Evolutionary conservation across 2,113 vertebrate species (phyloP), one percentile per base, ranked within the genome.

Genomic region (Neolamprologus hecqui): DNA sequence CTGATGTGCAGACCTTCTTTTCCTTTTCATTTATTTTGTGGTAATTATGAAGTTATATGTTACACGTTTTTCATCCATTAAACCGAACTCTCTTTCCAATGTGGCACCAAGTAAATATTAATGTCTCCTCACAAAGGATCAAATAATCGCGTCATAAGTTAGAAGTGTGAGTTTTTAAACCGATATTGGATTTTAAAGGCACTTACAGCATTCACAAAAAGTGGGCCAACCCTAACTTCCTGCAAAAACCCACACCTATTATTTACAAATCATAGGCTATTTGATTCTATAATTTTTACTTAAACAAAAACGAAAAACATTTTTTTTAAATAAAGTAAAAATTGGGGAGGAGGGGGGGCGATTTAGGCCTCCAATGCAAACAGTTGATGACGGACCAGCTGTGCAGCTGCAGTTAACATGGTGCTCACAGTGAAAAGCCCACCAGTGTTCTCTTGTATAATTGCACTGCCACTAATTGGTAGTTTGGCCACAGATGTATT

Each of bases 401-500:
- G 60, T 45, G 73, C 84, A 91, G 73, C 90, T 91, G 79, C 33
- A 4, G 68, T 12, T 51, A 57, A 81, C 84, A 77, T 31, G 70
- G 26, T 81, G 33, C 60, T 68, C 47, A 17, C 75, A 65, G 15
- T 53, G 73, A 77, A n/a, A 11, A 80, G 65, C 9, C 17, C 42
- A 37, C 40, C 49, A 10, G 49, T 79, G 68, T 58, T 58, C 17
- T 83, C 31, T 28, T 49, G 73, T 51, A 23, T 86, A 87, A 92
- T 90, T 88, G 89, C 9, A 40, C 53, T 14, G 75, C 6, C 79
- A 35, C 55, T 93, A 93, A 94, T 89, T 91, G 84, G 84, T 28
- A 84, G 88, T 81, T 90, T 23, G 17, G 65, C 83, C 17, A 54
- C 81, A 65, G 84, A 90, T 75, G 70, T 28, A 77, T 31, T 49